Evolutionary conservation across 30 jellyfish, hydroid and myxozoan species (phyloP).

Genomic region (Morbakka virulenta): DNA sequence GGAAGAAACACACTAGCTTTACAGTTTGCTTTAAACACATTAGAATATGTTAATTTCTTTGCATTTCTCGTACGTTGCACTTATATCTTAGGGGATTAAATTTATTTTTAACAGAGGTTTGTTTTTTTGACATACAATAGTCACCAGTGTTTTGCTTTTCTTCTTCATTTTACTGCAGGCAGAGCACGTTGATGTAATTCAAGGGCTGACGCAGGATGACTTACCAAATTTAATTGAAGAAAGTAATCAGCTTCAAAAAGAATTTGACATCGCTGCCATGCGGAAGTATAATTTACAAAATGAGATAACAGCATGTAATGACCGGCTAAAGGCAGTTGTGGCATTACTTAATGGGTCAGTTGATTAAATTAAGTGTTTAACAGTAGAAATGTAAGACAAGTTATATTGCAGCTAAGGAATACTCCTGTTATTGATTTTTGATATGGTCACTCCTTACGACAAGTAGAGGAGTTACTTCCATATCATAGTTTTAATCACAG

Average conservation of each 20-base stretch:
- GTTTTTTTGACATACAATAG: too few relatives aligned
- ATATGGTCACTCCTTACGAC: not conserved
- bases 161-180: conserved; percentile 19
- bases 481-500: too few relatives aligned
- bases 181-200: conserved; percentile 36
- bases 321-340: conserved; percentile 38
- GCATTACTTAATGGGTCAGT: conserved; percentile 58
- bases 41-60: not conserved
- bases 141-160: too few relatives aligned
- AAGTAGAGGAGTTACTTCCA: too few relatives aligned
- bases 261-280: conserved; percentile 64
- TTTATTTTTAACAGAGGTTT: not conserved
- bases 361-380: too few relatives aligned
- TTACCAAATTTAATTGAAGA: conserved; percentile 47
- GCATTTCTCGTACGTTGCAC: not conserved
- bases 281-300: conserved; percentile 47
- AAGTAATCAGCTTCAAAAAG: conserved; percentile 51
- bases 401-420: too few relatives aligned
- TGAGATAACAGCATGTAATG: conserved; percentile 49
- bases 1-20: too few relatives aligned
- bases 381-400: too few relatives aligned
- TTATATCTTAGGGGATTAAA: not conserved
- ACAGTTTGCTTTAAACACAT: too few relatives aligned
- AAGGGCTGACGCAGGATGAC: conserved; percentile 62
- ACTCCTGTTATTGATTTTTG: conserved; percentile 14